Percentiles rank a stretch among this genome's conserved stretches.
Conservation (phyloP, 2,888 invertebrate genomes). For the Eupithecia tripunctaria region DNA sequence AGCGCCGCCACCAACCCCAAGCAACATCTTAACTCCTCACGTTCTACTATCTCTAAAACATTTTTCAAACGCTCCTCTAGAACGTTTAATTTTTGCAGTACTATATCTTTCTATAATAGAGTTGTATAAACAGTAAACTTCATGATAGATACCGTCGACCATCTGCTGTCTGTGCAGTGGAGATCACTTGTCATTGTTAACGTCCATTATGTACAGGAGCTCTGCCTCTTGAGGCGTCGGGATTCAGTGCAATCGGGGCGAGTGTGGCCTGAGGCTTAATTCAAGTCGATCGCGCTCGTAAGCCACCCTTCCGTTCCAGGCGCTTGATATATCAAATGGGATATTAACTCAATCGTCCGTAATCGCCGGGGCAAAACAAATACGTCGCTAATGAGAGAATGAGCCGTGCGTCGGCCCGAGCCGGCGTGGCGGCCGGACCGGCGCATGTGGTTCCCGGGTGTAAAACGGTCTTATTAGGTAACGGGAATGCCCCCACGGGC, state of each 20-base stretch:
- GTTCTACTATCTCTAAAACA: slow-evolving; percentile 66
- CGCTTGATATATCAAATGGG: slow-evolving; percentile 73
- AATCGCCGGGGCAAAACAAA: slow-evolving; percentile 77
- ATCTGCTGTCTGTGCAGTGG: slow-evolving; percentile 7
- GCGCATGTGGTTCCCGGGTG: slow-evolving; percentile 81
- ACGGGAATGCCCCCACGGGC: slow-evolving; percentile 83
- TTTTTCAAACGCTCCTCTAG: slow-evolving; percentile 63
- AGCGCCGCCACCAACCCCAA: slow-evolving; percentile 56
- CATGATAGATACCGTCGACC: slow-evolving; percentile 20
- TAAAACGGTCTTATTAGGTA: slow-evolving; percentile 84
- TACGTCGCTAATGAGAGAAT: slow-evolving; percentile 80
- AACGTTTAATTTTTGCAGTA: slow-evolving; percentile 60
- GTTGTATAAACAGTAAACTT: slow-evolving; percentile 26
- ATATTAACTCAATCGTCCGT: slow-evolving; percentile 79
- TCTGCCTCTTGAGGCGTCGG: slow-evolving; percentile 36
- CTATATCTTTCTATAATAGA: slow-evolving; percentile 6
- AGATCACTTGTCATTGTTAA: slow-evolving; percentile 41
- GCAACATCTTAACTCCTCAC: slow-evolving; percentile 78
- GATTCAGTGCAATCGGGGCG: slow-evolving; percentile 45
- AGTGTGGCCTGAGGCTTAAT: slow-evolving; percentile 54
- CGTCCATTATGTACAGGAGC: slow-evolving; percentile 28
- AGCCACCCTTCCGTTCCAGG: slow-evolving; percentile 68
- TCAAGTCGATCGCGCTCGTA: slow-evolving; percentile 56
- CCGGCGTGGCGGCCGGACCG: slow-evolving; percentile 55
- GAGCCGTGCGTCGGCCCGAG: slow-evolving; percentile 66